phyloP scores from a whole-genome alignment of 2,888 invertebrate genomes.

The Apodemia mormo region DNA sequence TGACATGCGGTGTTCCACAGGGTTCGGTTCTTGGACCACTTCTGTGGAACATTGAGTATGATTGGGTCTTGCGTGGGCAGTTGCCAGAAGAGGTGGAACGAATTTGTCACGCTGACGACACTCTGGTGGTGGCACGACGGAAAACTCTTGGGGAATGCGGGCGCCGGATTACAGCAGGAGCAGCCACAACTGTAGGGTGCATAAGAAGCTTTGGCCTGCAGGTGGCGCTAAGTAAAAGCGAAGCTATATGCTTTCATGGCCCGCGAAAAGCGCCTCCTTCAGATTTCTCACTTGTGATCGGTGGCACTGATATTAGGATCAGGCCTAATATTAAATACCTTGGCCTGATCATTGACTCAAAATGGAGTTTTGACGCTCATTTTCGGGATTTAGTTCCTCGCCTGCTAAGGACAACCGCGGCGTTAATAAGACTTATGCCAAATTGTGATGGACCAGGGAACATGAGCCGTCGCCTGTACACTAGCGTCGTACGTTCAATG shows the following conservation, averaged over 20 bases:
- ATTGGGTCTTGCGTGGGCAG: not conserved
- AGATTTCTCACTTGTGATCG: not conserved
- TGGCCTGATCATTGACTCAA: not conserved
- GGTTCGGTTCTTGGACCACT: not conserved
- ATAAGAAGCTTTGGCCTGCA: slow-evolving; percentile 9
- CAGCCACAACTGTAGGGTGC: not conserved
- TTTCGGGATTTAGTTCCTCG: not conserved
- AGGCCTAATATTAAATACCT: not conserved
- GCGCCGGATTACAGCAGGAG: slow-evolving; percentile 20
- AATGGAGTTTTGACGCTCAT: not conserved
- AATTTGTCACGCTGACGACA: not conserved
- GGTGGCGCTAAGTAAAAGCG: slow-evolving; percentile 4
- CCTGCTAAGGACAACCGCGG: not conserved
- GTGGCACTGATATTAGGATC: not conserved
- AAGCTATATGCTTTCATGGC: not conserved
- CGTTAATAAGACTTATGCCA: not conserved
- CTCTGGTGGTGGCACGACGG: not conserved
- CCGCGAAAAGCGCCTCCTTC: not conserved
- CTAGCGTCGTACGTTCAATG: not conserved
- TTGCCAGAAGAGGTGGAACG: not conserved
- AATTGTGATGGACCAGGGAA: slow-evolving; percentile 1
- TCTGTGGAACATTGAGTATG: not conserved
- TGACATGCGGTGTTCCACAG: not conserved
- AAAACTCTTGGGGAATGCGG: slow-evolving; percentile 16
- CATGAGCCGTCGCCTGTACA: not conserved